These are phyloP conservation scores for Leptonema lineaticorne DNA, from an alignment of 1,140 invertebrate species.

Conservation along the genomic window DNA sequence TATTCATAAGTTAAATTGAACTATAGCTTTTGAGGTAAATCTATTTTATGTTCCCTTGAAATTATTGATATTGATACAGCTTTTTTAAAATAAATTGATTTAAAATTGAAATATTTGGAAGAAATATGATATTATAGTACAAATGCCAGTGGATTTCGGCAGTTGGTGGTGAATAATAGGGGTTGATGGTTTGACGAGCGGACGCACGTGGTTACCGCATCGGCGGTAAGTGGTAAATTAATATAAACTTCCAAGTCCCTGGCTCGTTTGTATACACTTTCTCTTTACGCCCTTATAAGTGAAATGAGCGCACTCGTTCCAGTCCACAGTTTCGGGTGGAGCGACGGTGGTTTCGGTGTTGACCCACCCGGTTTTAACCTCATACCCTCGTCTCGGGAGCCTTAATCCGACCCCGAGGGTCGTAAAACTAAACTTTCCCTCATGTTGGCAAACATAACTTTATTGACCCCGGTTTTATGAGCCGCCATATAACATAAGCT, in stretches of 20 bases:
- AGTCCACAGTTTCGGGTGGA: neutral
- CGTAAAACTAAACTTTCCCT: slow-evolving; percentile 32
- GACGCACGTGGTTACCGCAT: slow-evolving; percentile 8
- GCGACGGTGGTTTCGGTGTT: neutral
- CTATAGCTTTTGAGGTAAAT: too few relatives aligned
- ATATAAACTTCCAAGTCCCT: slow-evolving; percentile 27
- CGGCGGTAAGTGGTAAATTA: slow-evolving; percentile 25
- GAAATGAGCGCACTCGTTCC: slow-evolving; percentile 6
- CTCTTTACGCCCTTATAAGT: slow-evolving; percentile 25
- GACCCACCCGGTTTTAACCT: slow-evolving; percentile 14
- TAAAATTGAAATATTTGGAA: too few relatives aligned
- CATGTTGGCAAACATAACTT: slow-evolving; percentile 30
- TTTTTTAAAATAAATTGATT: too few relatives aligned
- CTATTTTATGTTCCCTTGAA: too few relatives aligned
- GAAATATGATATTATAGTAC: too few relatives aligned
- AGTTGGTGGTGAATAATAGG: neutral
- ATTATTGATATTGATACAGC: too few relatives aligned
- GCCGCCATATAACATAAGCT: slow-evolving; percentile 30
- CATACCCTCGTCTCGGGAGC: neutral
- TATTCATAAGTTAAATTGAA: too few relatives aligned
- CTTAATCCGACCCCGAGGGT: slow-evolving; percentile 28
- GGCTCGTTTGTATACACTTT: slow-evolving; percentile 26
- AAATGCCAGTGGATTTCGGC: too few relatives aligned
- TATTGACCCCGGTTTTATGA: slow-evolving; percentile 33
- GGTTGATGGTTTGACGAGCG: neutral